Evolutionary conservation across 2,797 vertebrate species (phyloP).

Genomic region (Euphonia xanthogaster): DNA sequence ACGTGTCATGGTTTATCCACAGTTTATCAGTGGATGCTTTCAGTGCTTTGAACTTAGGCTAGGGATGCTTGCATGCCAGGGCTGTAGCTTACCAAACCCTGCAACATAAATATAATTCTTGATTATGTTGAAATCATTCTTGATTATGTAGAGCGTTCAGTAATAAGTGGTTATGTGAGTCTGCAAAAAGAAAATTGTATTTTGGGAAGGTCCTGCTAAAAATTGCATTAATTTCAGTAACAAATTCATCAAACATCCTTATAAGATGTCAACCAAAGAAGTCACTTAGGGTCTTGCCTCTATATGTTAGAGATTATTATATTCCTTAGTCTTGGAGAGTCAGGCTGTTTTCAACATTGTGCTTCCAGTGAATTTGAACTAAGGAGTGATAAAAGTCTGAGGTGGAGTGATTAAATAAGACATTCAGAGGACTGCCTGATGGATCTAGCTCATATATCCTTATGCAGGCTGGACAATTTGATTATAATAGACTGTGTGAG

Average conservation of each 20-base stretch:
- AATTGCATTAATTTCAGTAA: background rate
- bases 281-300: background rate
- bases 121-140: background rate
- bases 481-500: background rate
- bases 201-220: background rate
- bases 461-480: background rate
- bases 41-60: background rate
- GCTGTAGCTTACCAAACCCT: background rate
- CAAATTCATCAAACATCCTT: background rate
- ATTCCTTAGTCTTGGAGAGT: background rate
- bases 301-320: background rate
- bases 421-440: background rate
- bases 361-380: background rate
- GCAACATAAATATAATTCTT: background rate
- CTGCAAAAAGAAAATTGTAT: background rate
- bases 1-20: fast-evolving
- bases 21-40: background rate
- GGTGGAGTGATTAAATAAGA: background rate
- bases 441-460: background rate
- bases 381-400: background rate
- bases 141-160: background rate
- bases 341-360: background rate
- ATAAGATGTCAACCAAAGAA: background rate
- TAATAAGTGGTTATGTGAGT: background rate
- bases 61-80: background rate